Conservation (phyloP, 1,140 invertebrate genomes). For the Euwallacea fornicatus region DNA sequence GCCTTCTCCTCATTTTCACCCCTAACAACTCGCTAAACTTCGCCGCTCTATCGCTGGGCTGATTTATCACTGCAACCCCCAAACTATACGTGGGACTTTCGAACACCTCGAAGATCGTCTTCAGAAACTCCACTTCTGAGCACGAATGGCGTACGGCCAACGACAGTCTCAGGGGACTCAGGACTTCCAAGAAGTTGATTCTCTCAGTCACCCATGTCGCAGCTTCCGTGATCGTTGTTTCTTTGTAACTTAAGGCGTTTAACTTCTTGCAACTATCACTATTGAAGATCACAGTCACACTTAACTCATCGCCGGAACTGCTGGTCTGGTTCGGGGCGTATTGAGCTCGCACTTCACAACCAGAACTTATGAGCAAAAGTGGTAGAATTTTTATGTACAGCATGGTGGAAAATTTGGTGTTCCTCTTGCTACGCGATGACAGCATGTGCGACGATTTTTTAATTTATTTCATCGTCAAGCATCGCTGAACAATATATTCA, state of each 20-base stretch:
- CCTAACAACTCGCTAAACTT: constrained; percentile 43
- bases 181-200: constrained; percentile 43
- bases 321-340: neutral
- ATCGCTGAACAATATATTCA: constrained; percentile 40
- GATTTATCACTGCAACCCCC: constrained; percentile 39
- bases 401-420: constrained; percentile 3
- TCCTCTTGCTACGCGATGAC: neutral
- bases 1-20: constrained; percentile 22
- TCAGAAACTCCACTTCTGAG: constrained; percentile 40
- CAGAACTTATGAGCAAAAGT: neutral
- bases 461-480: constrained; percentile 43
- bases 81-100: constrained; percentile 36
- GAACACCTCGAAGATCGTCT: constrained; percentile 47
- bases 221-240: constrained; percentile 20
- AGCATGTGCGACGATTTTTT: constrained; percentile 19
- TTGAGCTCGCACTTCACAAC: constrained; percentile 16
- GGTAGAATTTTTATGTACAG: constrained; percentile 9
- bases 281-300: constrained; percentile 30
- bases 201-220: constrained; percentile 46
- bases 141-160: constrained; percentile 43
- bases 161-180: constrained; percentile 41
- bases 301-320: constrained; percentile 24
- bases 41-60: constrained; percentile 31
- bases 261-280: constrained; percentile 21
- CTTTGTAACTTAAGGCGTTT: neutral